phyloP scores from a whole-genome alignment of 2,888 invertebrate genomes.

The Xanthia icteritia region DNA sequence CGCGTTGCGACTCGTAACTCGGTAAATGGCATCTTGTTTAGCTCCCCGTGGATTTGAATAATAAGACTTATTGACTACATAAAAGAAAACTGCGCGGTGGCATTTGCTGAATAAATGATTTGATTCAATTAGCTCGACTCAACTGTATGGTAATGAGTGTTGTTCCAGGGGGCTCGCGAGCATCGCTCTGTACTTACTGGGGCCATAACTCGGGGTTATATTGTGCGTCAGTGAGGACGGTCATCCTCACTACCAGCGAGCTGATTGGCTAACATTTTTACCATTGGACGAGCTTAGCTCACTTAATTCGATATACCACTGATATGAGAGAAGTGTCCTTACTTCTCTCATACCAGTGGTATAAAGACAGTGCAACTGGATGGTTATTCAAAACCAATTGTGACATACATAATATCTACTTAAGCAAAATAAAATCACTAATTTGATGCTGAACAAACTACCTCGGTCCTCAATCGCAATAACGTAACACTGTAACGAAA shows the following conservation, averaged over 20 bases:
- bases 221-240: not conserved
- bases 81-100: constrained; percentile 46
- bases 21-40: constrained; percentile 66
- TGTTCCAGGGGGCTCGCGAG: not conserved
- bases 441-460: no score
- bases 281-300: no score
- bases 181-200: not conserved
- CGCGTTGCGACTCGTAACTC: constrained; percentile 56
- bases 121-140: constrained; percentile 36
- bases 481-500: no score
- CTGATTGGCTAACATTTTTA: not conserved
- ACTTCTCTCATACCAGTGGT: no score
- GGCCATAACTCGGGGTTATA: not conserved
- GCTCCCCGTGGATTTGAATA: constrained; percentile 64
- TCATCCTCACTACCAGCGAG: not conserved
- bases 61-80: constrained; percentile 61
- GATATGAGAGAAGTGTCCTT: no score
- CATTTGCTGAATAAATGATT: constrained; percentile 59
- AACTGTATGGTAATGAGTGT: constrained; percentile 12
- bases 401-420: no score
- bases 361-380: no score
- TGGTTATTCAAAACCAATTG: no score
- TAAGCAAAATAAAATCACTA: no score
- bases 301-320: no score
- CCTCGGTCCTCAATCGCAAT: no score